These are phyloP conservation scores for Meteorus sp. DNA, from an alignment of 1,140 invertebrate genomes.

Conservation along the genomic window DNA sequence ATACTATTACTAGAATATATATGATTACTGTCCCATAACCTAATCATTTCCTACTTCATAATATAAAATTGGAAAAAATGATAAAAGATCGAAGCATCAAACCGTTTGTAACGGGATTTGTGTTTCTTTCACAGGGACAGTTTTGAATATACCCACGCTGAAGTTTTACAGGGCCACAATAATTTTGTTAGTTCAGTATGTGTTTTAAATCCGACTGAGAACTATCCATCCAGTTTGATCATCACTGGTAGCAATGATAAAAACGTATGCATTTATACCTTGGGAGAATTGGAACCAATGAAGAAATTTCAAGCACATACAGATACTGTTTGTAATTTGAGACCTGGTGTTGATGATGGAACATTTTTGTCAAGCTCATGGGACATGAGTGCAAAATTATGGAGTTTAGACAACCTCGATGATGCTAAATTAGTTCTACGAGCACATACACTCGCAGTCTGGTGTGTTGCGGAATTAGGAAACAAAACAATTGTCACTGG, in stretches of 20 bases:
- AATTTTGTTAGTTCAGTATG: slow-evolving; percentile 85
- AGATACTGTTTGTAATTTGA: slow-evolving; percentile 74
- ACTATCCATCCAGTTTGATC: slow-evolving; percentile 76
- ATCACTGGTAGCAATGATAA: slow-evolving; percentile 89
- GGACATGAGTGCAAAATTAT: slow-evolving; percentile 85
- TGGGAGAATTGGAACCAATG: slow-evolving; percentile 63
- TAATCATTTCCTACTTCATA: neutral
- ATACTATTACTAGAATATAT: too few relatives aligned
- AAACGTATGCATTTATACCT: slow-evolving; percentile 76
- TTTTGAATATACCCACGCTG: slow-evolving; percentile 63
- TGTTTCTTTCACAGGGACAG: slow-evolving; percentile 60
- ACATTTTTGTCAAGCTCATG: slow-evolving; percentile 83
- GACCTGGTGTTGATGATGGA: slow-evolving; percentile 58
- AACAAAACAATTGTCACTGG: slow-evolving; percentile 75
- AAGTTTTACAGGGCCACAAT: slow-evolving; percentile 77
- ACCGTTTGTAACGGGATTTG: too few relatives aligned
- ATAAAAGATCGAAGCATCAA: neutral
- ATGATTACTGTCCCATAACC: too few relatives aligned
- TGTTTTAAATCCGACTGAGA: slow-evolving; percentile 69
- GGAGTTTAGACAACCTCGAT: slow-evolving; percentile 65
- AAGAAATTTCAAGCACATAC: slow-evolving; percentile 77
- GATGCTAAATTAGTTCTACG: slow-evolving; percentile 63
- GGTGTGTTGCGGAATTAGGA: slow-evolving; percentile 74
- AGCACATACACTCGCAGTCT: slow-evolving; percentile 87
- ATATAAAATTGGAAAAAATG: neutral